Base-by-base conservation (phyloP, 2,888 invertebrate species). In the Deladenus siricidicola region DNA sequence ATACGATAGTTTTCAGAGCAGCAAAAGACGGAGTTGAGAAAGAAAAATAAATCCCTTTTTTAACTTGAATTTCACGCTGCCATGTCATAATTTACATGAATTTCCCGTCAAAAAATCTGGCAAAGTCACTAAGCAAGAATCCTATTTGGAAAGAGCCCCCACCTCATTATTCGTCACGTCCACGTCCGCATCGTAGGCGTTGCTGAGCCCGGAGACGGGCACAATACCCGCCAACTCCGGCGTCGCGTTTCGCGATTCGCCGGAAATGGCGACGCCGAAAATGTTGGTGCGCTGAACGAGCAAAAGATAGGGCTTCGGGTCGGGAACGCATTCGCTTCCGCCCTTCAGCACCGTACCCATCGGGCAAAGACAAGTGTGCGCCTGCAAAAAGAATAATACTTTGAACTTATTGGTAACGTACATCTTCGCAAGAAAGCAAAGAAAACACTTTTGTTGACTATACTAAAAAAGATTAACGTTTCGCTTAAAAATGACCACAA, bases 261-360 rank as follows among this genome's bases (percentile, higher is more conserved):
- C 59, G 21, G 63, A 64, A 67, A 76, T 66, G 45, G 74, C 66
- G 2, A 75, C 62, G 29, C 77, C 77, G 58, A 92, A 86, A 53
- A 94, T 88, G 79, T 92, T 92, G 0, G 88, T 86, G 45, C 90
- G 89, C 74, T 92, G 85, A n/a, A 93, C 85, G 0, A 93, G 86
- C 86, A 96, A 87, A 56, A 96, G 81, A 80, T 89, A 93, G 0
- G 92, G 85, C 4, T 85, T 86, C 71, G 91, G 89, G 80, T 90
- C 93, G 80, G 79, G 50, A 70, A 76, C 69, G 69, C 82, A 82
- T 48, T 58, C 43, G 42, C 50, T 49, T 26, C 60, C 53, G 2
- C 62, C 63, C 47, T 79, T 78, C 23, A 81, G 67, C 28, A 65
- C 64, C 70, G 76, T 77, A 0, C 94, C 94, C 23, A 91, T 88